Base-by-base conservation (phyloP, 2,113 vertebrate species). In the Cebidichthys violaceus region DNA sequence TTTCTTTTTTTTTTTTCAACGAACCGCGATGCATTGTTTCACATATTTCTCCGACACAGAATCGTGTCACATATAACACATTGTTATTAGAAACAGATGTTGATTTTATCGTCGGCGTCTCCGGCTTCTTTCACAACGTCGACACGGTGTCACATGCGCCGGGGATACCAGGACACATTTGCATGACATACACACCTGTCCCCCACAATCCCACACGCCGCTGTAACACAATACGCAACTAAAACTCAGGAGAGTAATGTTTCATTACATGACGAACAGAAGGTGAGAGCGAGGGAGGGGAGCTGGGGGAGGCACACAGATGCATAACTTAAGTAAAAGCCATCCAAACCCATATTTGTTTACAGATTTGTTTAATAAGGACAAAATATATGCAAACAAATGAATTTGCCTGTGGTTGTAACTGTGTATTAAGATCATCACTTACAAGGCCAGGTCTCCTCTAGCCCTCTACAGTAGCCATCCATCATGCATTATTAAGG, bases 81-180 rank as follows among this genome's bases (percentile, higher is more conserved):
- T 90, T 86, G 89, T 93, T 94, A 94, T 93, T 92, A 94, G 90
- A 93, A 93, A 85, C 92, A 94, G 93, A 93, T 94, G 93, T 92
- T 93, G 88, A 92, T 92, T 90, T 93, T 90, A 88, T 91, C 87
- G 79, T 74, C n/a, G 66, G 88, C 88, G 88, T 89, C 87, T 92
- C 82, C 79, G 83, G 88, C 86, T 90, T 88, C 88, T 90, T 82
- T 90, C 90, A 84, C 90, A 45, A 89, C 74, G 85, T 91, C 66
- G 88, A 90, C 91, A 91, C 86, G 15, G 88, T 93, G 92, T 94
- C 91, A 91, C 90, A 85, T 87, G 91, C 82, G 70, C 83, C 64
- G 84, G 85, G 85, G 76, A 90, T 86, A 83, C 86, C 81, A 83
- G 90, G 87, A 91, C 86, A 86, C 81, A 91, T 93, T 90, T 92